These are phyloP conservation scores for Bergia sp. DNA, from an alignment of 92 coral and sea anemone species.

Conservation along the genomic window DNA sequence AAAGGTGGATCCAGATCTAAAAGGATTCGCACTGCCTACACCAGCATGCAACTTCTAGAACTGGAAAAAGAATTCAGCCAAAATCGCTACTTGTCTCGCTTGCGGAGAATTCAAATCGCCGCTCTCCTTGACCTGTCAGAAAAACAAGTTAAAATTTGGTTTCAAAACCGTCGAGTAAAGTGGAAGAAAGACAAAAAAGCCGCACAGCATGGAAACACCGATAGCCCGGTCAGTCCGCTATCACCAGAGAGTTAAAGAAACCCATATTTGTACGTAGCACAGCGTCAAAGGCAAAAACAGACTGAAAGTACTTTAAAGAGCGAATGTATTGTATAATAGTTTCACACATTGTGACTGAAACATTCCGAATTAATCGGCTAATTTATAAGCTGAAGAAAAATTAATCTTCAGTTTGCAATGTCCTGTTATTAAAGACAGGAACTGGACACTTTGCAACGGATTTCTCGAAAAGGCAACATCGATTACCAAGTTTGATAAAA, in stretches of 20 bases:
- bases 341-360: constrained; percentile 38
- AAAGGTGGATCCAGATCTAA: constrained; percentile 92
- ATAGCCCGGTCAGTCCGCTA: constrained; percentile 62
- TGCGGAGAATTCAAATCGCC: constrained; percentile 96
- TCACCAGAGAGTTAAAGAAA: constrained; percentile 71
- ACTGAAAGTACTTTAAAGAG: constrained; percentile 49
- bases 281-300: constrained; percentile 17
- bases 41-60: constrained; percentile 93
- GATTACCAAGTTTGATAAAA: neutral
- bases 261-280: neutral
- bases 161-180: constrained; percentile 97
- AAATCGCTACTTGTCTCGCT: constrained; percentile 91
- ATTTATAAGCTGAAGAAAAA: constrained; percentile 58
- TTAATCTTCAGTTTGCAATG: constrained; percentile 29
- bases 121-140: constrained; percentile 93
- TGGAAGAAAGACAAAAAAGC: constrained; percentile 99
- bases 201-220: constrained; percentile 73
- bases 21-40: constrained; percentile 95
- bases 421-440: constrained; percentile 7
- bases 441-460: constrained; percentile 5
- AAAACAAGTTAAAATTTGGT: constrained; percentile 99
- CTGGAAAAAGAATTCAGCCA: constrained; percentile 98
- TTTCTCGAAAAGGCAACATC: neutral
- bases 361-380: constrained; percentile 62
- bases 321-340: constrained; percentile 53